phyloP scores from a whole-genome alignment of 2,888 invertebrate genomes.

The Brenthis ino region DNA sequence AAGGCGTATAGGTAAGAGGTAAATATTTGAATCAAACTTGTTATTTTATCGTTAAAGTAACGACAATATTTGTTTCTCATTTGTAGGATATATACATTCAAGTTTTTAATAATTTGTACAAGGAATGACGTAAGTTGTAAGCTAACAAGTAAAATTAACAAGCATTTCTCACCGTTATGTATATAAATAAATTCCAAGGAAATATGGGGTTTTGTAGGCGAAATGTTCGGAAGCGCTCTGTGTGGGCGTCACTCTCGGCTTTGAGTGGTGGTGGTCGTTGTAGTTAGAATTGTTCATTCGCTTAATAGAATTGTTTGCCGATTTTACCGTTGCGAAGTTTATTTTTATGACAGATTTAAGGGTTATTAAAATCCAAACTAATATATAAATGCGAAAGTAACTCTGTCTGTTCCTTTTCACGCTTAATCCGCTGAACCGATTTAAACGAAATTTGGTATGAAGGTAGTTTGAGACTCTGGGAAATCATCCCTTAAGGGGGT shows the following conservation, averaged over 20 bases:
- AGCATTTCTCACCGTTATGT: not conserved
- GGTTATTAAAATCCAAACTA: no score
- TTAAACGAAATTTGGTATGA: no score
- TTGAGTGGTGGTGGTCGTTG: not conserved
- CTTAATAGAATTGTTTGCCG: not conserved
- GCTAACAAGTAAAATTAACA: constrained; percentile 5
- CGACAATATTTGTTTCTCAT: not conserved
- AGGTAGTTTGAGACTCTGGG: no score
- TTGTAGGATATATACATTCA: not conserved
- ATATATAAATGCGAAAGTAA: no score
- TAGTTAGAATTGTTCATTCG: not conserved
- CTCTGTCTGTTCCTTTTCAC: no score
- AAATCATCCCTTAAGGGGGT: no score
- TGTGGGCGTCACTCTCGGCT: not conserved
- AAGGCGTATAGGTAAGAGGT: no score
- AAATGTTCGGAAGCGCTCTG: not conserved
- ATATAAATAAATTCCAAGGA: not conserved
- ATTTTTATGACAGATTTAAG: not conserved
- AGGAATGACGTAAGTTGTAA: not conserved
- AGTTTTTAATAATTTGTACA: not conserved
- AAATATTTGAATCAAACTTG: no score
- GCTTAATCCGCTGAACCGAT: no score
- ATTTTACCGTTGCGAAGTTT: not conserved
- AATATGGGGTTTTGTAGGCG: not conserved
- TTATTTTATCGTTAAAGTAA: not conserved